phyloP scores from a whole-genome alignment of 1,140 invertebrate species.

The Gryllus bimaculatus region DNA sequence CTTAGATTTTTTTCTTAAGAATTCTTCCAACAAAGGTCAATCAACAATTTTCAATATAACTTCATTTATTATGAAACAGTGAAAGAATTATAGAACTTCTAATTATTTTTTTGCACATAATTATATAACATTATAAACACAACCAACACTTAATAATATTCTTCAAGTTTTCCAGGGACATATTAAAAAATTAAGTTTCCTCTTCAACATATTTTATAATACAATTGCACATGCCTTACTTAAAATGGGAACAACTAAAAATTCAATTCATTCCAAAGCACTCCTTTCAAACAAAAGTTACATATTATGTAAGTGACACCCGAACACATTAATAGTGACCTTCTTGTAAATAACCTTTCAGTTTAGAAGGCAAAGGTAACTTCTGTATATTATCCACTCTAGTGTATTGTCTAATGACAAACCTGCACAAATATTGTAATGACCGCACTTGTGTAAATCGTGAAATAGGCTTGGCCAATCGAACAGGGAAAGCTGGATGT shows the following conservation, averaged over 20 bases:
- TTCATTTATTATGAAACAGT: background rate
- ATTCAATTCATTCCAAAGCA: too few species aligned
- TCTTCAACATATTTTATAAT: too few species aligned
- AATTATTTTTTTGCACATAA: too few species aligned
- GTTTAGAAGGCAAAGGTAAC: slow-evolving; percentile 56
- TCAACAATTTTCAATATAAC: background rate
- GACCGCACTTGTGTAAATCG: slow-evolving; percentile 62
- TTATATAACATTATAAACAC: too few species aligned
- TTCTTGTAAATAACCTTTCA: slow-evolving; percentile 56
- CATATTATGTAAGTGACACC: background rate
- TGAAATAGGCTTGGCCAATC: slow-evolving; percentile 66
- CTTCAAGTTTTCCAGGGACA: too few species aligned
- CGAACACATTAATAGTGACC: slow-evolving; percentile 36
- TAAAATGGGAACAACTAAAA: background rate
- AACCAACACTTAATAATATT: too few species aligned
- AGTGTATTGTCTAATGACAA: slow-evolving; percentile 64
- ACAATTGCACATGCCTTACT: background rate
- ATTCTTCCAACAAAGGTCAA: background rate
- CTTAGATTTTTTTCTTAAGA: background rate
- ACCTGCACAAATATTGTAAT: slow-evolving; percentile 64
- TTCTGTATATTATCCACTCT: slow-evolving; percentile 60
- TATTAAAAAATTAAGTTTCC: too few species aligned
- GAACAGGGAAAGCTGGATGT: slow-evolving; percentile 57
- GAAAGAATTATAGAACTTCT: too few species aligned
- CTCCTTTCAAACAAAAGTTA: too few species aligned